Base-by-base conservation (phyloP, 2,888 invertebrate species). In the Arenicola marina region DNA sequence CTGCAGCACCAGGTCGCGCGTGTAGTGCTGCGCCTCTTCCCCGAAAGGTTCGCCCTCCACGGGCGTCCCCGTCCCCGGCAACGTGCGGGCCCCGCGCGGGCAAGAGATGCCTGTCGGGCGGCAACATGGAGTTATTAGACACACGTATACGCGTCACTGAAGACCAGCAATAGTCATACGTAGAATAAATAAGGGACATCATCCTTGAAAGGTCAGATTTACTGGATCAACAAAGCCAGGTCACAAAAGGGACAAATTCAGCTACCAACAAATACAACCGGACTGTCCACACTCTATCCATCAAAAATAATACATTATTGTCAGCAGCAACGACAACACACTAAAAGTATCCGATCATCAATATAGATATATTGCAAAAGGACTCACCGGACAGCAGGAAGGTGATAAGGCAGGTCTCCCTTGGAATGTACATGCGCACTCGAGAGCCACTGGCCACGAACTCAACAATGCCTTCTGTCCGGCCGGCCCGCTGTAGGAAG, bases 381-480 rank as follows among this genome's bases (percentile, higher is more conserved):
- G 15, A 51, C 45, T 31, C 26, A 85, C 87, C 92, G 73, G 92
- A 93, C 28, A 95, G 87, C 56, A 99, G 87, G 87, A 99, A 95
- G 2, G 97, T 98, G 60, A 98, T 91, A 60, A 98, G 86, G 72
- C 95, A 93, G 61, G 94, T 95, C 76, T 94, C 96, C 83, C 95
- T 94, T 1, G 96, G 94, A 72, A 99, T 89, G 84, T 91, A 99
- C 7, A 99, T 83, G 69, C 98, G 89, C 78, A 98, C 86, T 51
- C 99, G 88, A 0, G 98, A 96, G 24, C 98, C 98, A 78, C 95
- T 95, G 0, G 96, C 93, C 1, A 99, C 94, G 82, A 96, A 99
- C 82, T 99, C 99, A 2, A 97, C 96, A 18, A 93, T 89, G 2
- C 92, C 97, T 80, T 95, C 95, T 53, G 92, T 90, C 70, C 92